phyloP scores from a whole-genome alignment of 2,888 invertebrate species.

The Drosophila pegasa region DNA sequence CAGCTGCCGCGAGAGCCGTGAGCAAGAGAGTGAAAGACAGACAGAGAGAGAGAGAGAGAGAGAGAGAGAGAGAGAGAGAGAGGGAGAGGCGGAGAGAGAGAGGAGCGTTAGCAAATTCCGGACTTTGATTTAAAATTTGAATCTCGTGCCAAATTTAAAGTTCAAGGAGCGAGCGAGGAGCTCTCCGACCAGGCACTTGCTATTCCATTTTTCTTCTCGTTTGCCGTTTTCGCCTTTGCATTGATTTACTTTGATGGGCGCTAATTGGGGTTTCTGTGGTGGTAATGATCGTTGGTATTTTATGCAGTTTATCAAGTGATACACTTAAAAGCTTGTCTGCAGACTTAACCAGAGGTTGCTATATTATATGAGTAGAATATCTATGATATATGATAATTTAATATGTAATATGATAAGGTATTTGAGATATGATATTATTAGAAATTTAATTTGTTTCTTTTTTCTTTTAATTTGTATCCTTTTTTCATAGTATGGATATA shows the following conservation, averaged over 20 bases:
- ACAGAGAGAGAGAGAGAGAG: not conserved
- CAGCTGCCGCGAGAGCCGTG: not conserved
- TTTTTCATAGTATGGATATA: too few species aligned
- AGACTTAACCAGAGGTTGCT: too few species aligned
- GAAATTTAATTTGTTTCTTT: too few species aligned
- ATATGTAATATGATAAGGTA: too few species aligned
- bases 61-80: conserved; percentile 8
- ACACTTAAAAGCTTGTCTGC: conserved; percentile 32
- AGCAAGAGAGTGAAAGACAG: conserved; percentile 5
- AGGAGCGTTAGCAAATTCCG: conserved; percentile 50
- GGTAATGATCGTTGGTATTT: conserved; percentile 74
- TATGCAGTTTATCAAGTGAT: conserved; percentile 65
- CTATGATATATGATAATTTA: too few species aligned
- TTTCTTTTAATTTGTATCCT: too few species aligned
- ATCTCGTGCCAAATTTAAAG: conserved; percentile 45
- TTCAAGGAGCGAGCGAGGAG: conserved; percentile 6
- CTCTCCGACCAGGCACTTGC: conserved; percentile 26
- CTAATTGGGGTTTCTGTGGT: conserved; percentile 66
- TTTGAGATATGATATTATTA: too few species aligned
- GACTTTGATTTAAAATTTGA: conserved; percentile 75
- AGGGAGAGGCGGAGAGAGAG: conserved; percentile 6
- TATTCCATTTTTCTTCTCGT: conserved; percentile 37
- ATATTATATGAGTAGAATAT: not conserved
- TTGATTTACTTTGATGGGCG: conserved; percentile 75
- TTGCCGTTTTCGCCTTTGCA: conserved; percentile 41